Conservation (phyloP, 2,113 vertebrate genomes). For the Rallus limicola region DNA sequence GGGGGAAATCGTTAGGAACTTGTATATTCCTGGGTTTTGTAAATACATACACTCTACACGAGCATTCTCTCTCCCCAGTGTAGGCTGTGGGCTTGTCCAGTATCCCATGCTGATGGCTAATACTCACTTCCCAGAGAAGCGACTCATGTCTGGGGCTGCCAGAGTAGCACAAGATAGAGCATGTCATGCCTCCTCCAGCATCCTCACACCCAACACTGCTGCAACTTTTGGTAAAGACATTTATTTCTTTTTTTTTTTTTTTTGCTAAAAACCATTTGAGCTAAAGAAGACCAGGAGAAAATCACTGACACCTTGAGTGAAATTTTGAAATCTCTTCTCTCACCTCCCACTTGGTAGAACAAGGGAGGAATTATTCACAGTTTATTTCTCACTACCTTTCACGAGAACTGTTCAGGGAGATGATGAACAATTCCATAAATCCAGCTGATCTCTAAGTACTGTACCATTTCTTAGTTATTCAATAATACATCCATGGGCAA, state of each 20-base stretch:
- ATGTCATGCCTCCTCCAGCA: accelerated
- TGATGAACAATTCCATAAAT: neutral
- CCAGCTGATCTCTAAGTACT: neutral
- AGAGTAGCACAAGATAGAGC: neutral
- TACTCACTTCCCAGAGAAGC: neutral
- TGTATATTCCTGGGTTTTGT: neutral
- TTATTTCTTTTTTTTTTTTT: neutral
- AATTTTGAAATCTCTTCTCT: neutral
- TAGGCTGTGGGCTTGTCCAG: neutral
- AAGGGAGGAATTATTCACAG: neutral
- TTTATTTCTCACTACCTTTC: conserved; percentile 6
- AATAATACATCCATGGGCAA: neutral
- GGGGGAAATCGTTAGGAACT: neutral
- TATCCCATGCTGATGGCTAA: neutral
- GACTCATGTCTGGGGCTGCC: neutral
- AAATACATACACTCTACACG: neutral
- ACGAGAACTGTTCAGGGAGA: neutral
- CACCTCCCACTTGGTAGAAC: neutral
- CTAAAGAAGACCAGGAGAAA: neutral
- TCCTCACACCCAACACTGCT: neutral
- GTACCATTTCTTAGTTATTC: neutral
- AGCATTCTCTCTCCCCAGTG: neutral
- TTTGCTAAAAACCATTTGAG: neutral
- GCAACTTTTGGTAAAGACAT: neutral
- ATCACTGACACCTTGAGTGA: neutral